phyloP scores from a whole-genome alignment of 1,140 invertebrate genomes.

The Calosoma granatense region DNA sequence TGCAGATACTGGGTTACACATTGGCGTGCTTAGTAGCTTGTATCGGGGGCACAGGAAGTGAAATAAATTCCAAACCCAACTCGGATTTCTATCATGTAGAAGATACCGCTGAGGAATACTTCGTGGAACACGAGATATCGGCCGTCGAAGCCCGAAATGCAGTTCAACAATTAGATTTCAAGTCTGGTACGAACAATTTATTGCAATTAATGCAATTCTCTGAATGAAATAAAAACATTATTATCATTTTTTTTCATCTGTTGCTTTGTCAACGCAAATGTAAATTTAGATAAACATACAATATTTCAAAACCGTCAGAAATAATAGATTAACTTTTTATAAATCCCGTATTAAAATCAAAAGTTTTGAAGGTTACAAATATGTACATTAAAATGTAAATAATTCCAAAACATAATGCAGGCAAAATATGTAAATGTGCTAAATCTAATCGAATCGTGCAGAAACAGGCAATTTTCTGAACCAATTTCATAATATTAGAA shows the following conservation, averaged over 20 bases:
- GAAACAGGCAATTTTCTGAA: too few species aligned
- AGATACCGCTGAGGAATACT: conserved; percentile 39
- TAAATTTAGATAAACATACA: conserved; percentile 1
- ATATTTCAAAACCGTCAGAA: too few species aligned
- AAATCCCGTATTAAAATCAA: too few species aligned
- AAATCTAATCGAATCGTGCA: too few species aligned
- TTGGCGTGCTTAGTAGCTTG: conserved; percentile 32
- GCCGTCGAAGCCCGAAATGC: conserved; percentile 35
- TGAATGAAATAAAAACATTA: too few species aligned
- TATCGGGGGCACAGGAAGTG: conserved; percentile 25
- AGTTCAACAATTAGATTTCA: conserved; percentile 31
- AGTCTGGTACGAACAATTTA: conserved; percentile 30
- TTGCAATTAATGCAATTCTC: too few species aligned
- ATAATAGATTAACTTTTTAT: too few species aligned
- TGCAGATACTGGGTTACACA: conserved; percentile 21
- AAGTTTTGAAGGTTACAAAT: too few species aligned
- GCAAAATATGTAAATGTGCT: too few species aligned
- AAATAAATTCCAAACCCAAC: conserved; percentile 16
- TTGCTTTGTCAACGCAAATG: not conserved
- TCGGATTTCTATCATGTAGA: conserved; percentile 19
- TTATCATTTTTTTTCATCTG: conserved; percentile 12
- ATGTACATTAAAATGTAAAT: too few species aligned
- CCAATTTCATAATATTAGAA: not conserved
- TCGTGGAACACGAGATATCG: conserved; percentile 45
- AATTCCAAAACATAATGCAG: too few species aligned